Base-by-base conservation (phyloP, 2,888 invertebrate genomes). In the Microchrysa polita region DNA sequence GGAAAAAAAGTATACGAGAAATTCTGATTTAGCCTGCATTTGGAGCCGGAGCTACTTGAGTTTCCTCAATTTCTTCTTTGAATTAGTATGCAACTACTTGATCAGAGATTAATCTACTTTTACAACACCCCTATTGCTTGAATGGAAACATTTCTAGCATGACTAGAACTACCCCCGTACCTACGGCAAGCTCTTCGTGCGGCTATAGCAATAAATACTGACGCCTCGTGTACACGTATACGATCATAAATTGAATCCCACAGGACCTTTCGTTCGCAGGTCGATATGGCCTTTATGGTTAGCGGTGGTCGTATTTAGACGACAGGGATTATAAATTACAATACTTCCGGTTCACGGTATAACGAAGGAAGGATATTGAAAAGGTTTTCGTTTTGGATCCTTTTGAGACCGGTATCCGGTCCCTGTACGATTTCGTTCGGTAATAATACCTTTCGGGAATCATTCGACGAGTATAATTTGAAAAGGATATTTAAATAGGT, bases 401-500 rank as follows among this genome's bases (percentile, higher is more conserved):
- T 55, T 22, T 20, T 55, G 22, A 55, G 22, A 10, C 18, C 22
- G 16, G 16, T n/a, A 48, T 48, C 48, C 27, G 12, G 16, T 48
- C 48, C 48, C 48, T 48, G 4, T n/a, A 10, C 16, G 48, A 48
- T 48, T 48, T n/a, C 48, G 16, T n/a, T 48, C 48, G 16, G 48
- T 48, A 48, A 48, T 48, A 48, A 48, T 48, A 48, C 48, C 48
- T 48, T 18, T 61, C 23, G 42, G 61, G n/a, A 16, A 61, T 61
- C 61, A 16, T 16, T 14, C 16, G 61, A 40, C 14, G 27, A 61
- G 40, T 34, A 61, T 61, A 61, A 61, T 61, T 61, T 61, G 61
- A 61, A 61, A n/a, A 61, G 61, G 61, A 61, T 61, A 40, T 61
- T 61, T 61, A 40, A 61, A 61, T 34, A 16, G 18, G 61, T 40